phyloP scores from a whole-genome alignment of 2,888 invertebrate genomes.

The Torymus texanus region DNA sequence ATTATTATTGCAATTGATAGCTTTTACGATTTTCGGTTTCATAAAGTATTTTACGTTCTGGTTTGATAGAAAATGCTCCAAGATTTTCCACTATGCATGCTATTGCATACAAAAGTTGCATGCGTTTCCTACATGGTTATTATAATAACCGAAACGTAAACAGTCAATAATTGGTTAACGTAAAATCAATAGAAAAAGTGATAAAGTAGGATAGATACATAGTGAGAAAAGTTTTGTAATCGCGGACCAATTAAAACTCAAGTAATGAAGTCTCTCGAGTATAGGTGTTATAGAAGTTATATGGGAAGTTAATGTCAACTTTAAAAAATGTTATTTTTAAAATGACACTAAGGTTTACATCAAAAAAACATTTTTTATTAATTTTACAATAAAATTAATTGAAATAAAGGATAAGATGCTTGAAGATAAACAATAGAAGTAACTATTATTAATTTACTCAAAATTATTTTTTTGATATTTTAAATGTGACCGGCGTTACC shows the following conservation, averaged over 20 bases:
- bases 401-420: no score
- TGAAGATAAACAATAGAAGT: no score
- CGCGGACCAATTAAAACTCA: constrained; percentile 47
- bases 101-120: neutral
- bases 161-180: constrained; percentile 24
- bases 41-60: neutral
- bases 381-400: neutral
- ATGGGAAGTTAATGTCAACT: no score
- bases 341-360: neutral
- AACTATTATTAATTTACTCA: no score
- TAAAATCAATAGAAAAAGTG: constrained; percentile 45
- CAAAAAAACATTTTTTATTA: neutral
- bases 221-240: constrained; percentile 33
- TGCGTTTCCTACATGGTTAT: constrained; percentile 9
- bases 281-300: constrained; percentile 2
- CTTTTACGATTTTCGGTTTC: neutral
- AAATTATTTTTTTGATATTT: no score
- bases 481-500: no score
- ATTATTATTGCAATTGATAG: neutral
- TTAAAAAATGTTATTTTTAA: constrained; percentile 13
- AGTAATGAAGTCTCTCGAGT: constrained; percentile 20
- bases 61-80: constrained; percentile 26
- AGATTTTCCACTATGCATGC: neutral
- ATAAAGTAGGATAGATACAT: constrained; percentile 44
- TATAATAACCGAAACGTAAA: constrained; percentile 23